Evolutionary conservation across 2,797 vertebrate genomes (phyloP), one percentile per base, ranked within the genome.

Genomic region (Trematomus bernacchii): DNA sequence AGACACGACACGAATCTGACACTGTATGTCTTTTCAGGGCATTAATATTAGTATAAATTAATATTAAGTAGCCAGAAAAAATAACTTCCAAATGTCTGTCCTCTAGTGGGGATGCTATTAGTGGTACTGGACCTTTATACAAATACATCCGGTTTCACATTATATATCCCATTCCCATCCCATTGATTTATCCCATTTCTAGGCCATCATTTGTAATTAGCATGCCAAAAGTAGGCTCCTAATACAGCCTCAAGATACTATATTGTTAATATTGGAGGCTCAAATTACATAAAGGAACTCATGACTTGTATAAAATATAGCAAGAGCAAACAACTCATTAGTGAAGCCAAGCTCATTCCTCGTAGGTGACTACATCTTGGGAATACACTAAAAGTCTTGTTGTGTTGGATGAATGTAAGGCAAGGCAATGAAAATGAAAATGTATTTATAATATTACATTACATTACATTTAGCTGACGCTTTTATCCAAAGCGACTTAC

Each of bases 231-330:
- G 53, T 47, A 44, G 73, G 71, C 63, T 79, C 66, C 40, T 50
- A n/a, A 79, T 83, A 70, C 78, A 73, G 55, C 19, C 71, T 76
- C 71, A 76, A 75, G 77, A 74, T 50, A 65, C n/a, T 70, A 46
- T 57, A 76, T 80, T 82, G 82, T 73, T 77, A 74, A 76, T 78
- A 72, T 46, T 30, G 37, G 13, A 50, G 40, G 65, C 21, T 86
- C 67, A 64, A 9, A 66, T 85, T 86, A 83, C 84, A 86, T 55
- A 37, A 54, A 53, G 44, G 73, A 85, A 86, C 47, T 54, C 57
- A 12, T 83, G 79, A 85, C 77, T 79, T 80, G 79, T 86, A 65
- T 83, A 54, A 52, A 70, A 79, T 37, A 46, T 65, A 87, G 76
- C 59, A 65, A 13, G 53, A 86, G 70, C 66, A 70, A 85, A 78